A percentile compares a stretch with the other conserved stretches of the same genome.
Conservation (phyloP, 2,797 vertebrate species). For the Thunnus albacares region DNA sequence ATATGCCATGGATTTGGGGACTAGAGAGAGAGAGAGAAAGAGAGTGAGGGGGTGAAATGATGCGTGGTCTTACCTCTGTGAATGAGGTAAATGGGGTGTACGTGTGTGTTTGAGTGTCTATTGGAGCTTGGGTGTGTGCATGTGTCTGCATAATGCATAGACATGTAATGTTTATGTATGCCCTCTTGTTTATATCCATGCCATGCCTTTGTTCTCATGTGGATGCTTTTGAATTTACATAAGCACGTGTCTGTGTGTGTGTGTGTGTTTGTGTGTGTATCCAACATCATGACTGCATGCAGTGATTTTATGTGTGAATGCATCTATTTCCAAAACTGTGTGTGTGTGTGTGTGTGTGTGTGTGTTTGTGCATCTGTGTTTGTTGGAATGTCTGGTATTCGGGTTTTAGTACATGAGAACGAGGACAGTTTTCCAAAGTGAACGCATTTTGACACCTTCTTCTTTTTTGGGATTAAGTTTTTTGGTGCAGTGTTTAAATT, state of each 20-base stretch:
- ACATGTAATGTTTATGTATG: constrained; percentile 80
- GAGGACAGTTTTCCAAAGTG: not conserved
- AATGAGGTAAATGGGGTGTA: constrained; percentile 67
- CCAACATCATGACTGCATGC: constrained; percentile 27
- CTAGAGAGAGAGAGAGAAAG: constrained; percentile 78
- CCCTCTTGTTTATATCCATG: constrained; percentile 67
- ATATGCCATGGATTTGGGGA: constrained; percentile 99
- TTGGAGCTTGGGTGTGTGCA: constrained; percentile 61
- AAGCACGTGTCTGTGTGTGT: constrained; percentile 33
- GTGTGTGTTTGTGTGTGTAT: constrained; percentile 20
- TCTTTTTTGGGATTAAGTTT: not conserved
- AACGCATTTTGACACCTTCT: not conserved
- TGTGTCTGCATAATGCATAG: constrained; percentile 76
- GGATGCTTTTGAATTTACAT: constrained; percentile 70
- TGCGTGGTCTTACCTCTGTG: constrained; percentile 73
- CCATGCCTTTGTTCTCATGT: constrained; percentile 75
- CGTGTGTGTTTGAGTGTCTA: constrained; percentile 62
- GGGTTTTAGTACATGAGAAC: not conserved
- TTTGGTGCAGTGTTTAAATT: no score
- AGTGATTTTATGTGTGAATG: constrained; percentile 35
- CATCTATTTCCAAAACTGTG: constrained; percentile 19
- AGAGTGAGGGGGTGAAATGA: constrained; percentile 77
- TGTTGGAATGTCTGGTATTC: not conserved
- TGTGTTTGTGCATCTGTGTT: not conserved
- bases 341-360: constrained; percentile 1